Evolutionary conservation across 1,140 invertebrate genomes (phyloP).

Genomic region (Megalonaias nervosa): DNA sequence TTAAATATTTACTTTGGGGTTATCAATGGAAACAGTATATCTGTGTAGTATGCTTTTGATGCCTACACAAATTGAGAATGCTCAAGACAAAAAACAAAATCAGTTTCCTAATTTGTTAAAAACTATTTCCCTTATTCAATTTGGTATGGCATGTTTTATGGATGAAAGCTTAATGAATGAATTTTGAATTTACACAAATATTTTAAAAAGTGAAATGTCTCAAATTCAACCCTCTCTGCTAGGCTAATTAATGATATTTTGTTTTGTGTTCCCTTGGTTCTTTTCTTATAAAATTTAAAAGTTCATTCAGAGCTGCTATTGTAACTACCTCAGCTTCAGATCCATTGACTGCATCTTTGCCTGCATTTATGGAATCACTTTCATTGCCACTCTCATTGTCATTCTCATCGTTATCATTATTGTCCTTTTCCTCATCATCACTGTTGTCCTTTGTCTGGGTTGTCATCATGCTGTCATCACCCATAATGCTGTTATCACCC

Average conservation of each 20-base stretch:
- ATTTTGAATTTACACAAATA: background rate
- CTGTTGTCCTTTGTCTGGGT: constrained; percentile 39
- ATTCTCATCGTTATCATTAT: constrained; percentile 69
- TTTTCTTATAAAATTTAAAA: constrained; percentile 1
- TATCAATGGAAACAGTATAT: no score
- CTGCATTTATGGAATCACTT: constrained; percentile 74
- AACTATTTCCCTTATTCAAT: no score
- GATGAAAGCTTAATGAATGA: background rate
- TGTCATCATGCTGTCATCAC: constrained; percentile 48
- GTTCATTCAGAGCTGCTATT: background rate
- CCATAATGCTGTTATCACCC: constrained; percentile 5
- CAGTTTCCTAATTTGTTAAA: no score
- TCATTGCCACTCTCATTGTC: constrained; percentile 83
- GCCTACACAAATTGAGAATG: no score
- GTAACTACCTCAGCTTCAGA: constrained; percentile 49
- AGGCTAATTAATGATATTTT: no score
- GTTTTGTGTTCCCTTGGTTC: background rate
- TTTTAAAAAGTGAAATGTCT: background rate
- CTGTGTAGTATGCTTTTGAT: no score
- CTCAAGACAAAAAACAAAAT: no score
- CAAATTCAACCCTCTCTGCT: background rate
- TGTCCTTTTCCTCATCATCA: constrained; percentile 44
- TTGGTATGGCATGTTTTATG: no score
- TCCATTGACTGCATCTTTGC: constrained; percentile 37
- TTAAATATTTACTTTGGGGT: no score